Conservation (phyloP, 1,140 invertebrate genomes). For the Cydia pomonella region DNA sequence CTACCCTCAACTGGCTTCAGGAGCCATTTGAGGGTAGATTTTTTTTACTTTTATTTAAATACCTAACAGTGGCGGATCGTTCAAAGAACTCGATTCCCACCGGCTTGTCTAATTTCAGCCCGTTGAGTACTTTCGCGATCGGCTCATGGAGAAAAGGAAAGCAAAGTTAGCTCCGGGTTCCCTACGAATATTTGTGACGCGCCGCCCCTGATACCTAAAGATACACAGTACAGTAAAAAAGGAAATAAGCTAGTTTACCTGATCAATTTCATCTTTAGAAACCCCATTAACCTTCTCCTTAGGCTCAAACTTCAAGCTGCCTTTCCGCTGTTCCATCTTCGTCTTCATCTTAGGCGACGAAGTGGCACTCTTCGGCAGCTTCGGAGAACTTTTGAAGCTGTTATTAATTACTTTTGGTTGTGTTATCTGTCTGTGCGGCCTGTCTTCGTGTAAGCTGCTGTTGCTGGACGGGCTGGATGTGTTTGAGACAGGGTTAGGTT, state of each 20-base stretch:
- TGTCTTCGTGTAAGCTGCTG: constrained; percentile 63
- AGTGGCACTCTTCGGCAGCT: constrained; percentile 75
- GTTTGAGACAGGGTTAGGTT: constrained; percentile 55
- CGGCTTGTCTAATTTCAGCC: no score
- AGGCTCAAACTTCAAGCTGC: constrained; percentile 74
- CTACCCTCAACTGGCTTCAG: no score
- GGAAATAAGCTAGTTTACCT: constrained; percentile 48
- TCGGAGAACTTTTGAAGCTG: constrained; percentile 71
- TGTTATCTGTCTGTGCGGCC: constrained; percentile 45
- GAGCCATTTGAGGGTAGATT: no score
- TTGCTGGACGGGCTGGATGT: constrained; percentile 63
- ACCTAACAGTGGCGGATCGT: no score
- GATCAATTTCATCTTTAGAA: constrained; percentile 67
- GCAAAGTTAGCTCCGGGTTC: no score
- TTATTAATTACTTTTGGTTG: constrained; percentile 33
- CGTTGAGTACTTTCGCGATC: no score
- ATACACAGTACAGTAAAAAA: no score
- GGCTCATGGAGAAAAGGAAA: no score
- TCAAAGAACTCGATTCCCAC: no score
- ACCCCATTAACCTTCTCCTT: constrained; percentile 79
- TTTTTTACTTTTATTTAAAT: no score
- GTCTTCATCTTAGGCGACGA: constrained; percentile 76
- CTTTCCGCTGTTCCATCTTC: constrained; percentile 73
- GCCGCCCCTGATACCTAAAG: no score
- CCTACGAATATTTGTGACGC: no score